Evolutionary conservation across 2,113 vertebrate genomes (phyloP), one percentile per base, ranked within the genome.

Genomic region (Lethenteron camtschaticum): DNA sequence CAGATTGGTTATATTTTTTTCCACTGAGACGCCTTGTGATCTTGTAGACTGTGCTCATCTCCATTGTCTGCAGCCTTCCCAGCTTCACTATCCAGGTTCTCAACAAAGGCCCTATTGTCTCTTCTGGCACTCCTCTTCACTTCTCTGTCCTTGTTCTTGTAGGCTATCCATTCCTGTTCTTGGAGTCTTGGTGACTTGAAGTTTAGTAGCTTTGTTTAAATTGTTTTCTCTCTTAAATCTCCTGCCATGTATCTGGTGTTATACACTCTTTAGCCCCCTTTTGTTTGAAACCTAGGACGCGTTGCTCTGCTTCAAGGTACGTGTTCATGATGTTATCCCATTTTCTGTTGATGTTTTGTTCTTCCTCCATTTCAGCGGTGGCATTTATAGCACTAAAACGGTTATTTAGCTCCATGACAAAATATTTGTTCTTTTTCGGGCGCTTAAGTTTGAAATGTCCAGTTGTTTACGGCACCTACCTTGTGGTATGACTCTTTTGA

Each of bases 71-170:
- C 70, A 56, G 60, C 63, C 12, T 13, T 13, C 11, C 71, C 72
- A 16, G 72, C 71, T 58, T 72, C 58, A 10, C 24, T 18, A 14
- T 59, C n/a, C 57, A 73, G 16, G 11, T 68, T 57, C 11, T 73
- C 70, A 56, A 72, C 24, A 57, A 73, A 73, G 20, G 14, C n/a
- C 63, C 55, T 73, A 57, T 73, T 73, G 72, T 73, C 71, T 55
- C 16, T 72, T 16, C 72, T 73, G 12, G 71, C 72, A 69, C 69
- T 70, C 41, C 56, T 72, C 57, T 72, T 60, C 13, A 73, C 70
- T 7, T 72, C 59, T 68, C 56, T 73, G 24, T 66, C 69, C 63
- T 73, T 72, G 5, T 14, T 63, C 59, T 18, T 63, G 16, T 63
- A 14, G 59, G 59, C 59, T 63, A 14, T 18, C 3, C 16, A 14